These are phyloP conservation scores for Cryptotermes secundus DNA, from an alignment of 1,140 invertebrate genomes.

Conservation along the genomic window DNA sequence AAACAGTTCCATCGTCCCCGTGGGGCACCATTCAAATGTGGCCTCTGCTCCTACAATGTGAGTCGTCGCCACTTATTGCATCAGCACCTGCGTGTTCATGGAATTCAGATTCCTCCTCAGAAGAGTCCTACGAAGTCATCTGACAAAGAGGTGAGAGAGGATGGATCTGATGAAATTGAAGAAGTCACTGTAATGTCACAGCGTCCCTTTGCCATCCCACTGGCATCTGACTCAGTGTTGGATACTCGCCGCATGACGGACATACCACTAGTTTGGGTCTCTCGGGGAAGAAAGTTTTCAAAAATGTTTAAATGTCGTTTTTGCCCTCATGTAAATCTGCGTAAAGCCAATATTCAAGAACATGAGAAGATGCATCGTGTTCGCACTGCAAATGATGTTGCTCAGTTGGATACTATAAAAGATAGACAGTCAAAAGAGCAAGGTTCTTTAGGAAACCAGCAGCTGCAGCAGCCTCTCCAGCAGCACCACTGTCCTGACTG, in stretches of 20 bases:
- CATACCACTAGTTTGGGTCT: slow-evolving; percentile 71
- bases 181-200: slow-evolving; percentile 38
- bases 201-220: background rate
- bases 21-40: slow-evolving; percentile 73
- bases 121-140: slow-evolving; percentile 27
- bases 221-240: slow-evolving; percentile 33
- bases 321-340: slow-evolving; percentile 79
- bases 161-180: slow-evolving; percentile 43
- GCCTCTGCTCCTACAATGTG: slow-evolving; percentile 78
- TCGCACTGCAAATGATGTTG: slow-evolving; percentile 40
- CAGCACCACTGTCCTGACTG: slow-evolving; percentile 69
- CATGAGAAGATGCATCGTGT: slow-evolving; percentile 83
- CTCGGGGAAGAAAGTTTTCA: slow-evolving; percentile 65
- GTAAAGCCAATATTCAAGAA: slow-evolving; percentile 77
- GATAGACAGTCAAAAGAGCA: background rate
- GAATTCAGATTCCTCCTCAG: slow-evolving; percentile 49
- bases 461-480: background rate
- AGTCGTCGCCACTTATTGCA: slow-evolving; percentile 74
- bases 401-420: background rate
- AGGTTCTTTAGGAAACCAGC: background rate
- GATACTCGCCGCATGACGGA: slow-evolving; percentile 51
- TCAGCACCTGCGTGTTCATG: slow-evolving; percentile 76
- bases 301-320: slow-evolving; percentile 85
- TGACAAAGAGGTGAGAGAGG: slow-evolving; percentile 43
- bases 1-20: slow-evolving; percentile 79